Base-by-base conservation (phyloP, 2,888 invertebrate genomes). In the Perithous albicinctus region DNA sequence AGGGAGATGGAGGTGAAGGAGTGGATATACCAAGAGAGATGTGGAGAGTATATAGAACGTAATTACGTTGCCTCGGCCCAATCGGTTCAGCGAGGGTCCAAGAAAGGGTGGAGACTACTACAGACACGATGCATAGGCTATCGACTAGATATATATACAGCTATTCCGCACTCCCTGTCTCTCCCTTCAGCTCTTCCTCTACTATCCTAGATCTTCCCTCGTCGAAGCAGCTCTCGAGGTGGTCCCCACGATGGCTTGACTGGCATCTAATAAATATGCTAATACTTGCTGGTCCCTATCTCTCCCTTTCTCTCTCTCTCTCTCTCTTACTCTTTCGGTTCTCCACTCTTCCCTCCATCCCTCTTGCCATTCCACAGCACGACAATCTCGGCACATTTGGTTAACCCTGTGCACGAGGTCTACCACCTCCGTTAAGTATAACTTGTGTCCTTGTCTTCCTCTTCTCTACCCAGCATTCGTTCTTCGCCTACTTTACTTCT, bases 221-320 rank as follows among this genome's bases (percentile, higher is more conserved):
- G 78, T 51, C 35, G 26, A 66, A 67, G 61, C 54, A 77, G 73
- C 54, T 54, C 63, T 43, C 43, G 35, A 63, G 48, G 51, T 63
- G 64, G 59, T 12, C 59, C 20, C 66, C 48, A 64, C 41, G 59
- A 76, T 64, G 59, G 41, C 51, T 48, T 73, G 80, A 87, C 76
- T 85, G 87, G 85, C 86, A 83, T 85, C 82, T 85, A 89, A 89
- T 89, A 88, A 88, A 88, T 87, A 88, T 88, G 88, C 86, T 86
- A 88, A 89, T 88, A 61, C 61, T 59, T 54, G 35, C 23, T 12
- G 35, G 38, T 15, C 48, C 51, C 29, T 74, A 29, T 43, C 32
- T 43, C 46, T 48, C 35, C 51, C 18, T 74, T 43, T 38, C 20
- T 56, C 26, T 48, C 43, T 72, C 67, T 46, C 32, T 7, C 32